Evolutionary conservation across 2,797 vertebrate species (phyloP), one percentile per base, ranked within the genome.

Genomic region (Setipinna tenuifilis): DNA sequence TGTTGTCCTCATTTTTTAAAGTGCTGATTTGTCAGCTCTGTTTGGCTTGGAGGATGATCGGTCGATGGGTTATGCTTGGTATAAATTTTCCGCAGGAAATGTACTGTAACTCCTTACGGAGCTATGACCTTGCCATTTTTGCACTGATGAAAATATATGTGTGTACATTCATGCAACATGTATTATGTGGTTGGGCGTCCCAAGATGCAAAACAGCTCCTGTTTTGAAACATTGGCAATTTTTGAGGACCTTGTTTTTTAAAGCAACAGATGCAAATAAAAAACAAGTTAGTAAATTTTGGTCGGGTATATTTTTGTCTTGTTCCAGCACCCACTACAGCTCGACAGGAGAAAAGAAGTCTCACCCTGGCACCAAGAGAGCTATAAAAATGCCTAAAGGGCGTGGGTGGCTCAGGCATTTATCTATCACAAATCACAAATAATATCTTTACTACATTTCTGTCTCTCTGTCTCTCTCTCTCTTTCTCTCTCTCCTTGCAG

Each of bases 1-100:
- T 21, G 71, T 78, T 78, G 71, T 78, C 71, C 71, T 44, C 71
- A 78, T 78, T 71, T 71, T 54, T 71, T 44, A 78, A 78, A 78
- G 35, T 44, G 35, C 71, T 78, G 71, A 78, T 78, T 44, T 78
- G 71, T 78, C 71, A 78, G 35, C 35, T 78, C 71, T 75, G 12
- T 16, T 35, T 21, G 71, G 35, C 71, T 78, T 41, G 23, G 68
- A 35, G 35, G 31, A 78, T 16, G 17, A 44, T 78, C 28, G 65
- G 50, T 54, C 7, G 31, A 78, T 16, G 25, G 12, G 5, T 71
- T 71, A 16, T 71, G 35, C 31, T n/a, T 0, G 17, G 31, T 78
- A 41, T 21, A 44, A 78, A 78, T 9, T 54, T 41, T 2, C 35
- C 2, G 16, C 31, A 44, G 31, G 71, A 78, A 78, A 78, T 78